Evolutionary conservation across 2,797 vertebrate species (phyloP).

Genomic region (Kryptopterus vitreolus): DNA sequence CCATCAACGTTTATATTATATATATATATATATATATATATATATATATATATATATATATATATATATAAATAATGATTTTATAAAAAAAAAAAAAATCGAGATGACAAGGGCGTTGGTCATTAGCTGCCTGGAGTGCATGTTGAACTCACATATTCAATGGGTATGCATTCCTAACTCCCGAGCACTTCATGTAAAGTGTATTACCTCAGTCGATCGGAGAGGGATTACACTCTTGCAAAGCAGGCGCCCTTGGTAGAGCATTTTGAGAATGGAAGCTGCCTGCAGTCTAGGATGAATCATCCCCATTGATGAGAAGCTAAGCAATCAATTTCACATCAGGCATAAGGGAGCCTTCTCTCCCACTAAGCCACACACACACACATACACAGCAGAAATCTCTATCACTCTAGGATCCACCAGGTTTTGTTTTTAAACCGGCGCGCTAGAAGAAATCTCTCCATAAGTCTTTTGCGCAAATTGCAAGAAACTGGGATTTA

Average conservation of each 20-base stretch:
- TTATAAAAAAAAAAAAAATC: too few species aligned
- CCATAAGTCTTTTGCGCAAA: not conserved
- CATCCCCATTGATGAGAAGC: slow-evolving; percentile 74
- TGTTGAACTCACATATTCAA: slow-evolving; percentile 17
- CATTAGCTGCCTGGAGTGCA: slow-evolving; percentile 23
- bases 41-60: too few species aligned
- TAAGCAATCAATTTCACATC: slow-evolving; percentile 72
- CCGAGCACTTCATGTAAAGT: slow-evolving; percentile 28
- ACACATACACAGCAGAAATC: slow-evolving; percentile 34
- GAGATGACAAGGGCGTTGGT: slow-evolving; percentile 22
- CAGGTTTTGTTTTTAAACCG: not conserved
- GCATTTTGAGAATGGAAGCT: slow-evolving; percentile 62
- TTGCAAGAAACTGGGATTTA: not conserved
- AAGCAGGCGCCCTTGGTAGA: slow-evolving; percentile 44
- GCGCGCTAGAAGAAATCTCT: not conserved
- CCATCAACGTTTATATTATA: slow-evolving; percentile 14
- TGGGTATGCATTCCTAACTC: slow-evolving; percentile 9
- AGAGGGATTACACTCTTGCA: slow-evolving; percentile 36
- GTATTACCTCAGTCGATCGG: slow-evolving; percentile 42
- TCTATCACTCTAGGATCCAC: slow-evolving; percentile 9
- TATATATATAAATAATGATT: too few species aligned
- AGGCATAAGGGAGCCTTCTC: slow-evolving; percentile 60
- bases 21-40: too few species aligned
- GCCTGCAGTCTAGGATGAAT: slow-evolving; percentile 70
- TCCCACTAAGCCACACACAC: slow-evolving; percentile 54